These are phyloP conservation scores for Amphipoea oculea DNA, from an alignment of 2,888 invertebrate genomes.

Conservation along the genomic window DNA sequence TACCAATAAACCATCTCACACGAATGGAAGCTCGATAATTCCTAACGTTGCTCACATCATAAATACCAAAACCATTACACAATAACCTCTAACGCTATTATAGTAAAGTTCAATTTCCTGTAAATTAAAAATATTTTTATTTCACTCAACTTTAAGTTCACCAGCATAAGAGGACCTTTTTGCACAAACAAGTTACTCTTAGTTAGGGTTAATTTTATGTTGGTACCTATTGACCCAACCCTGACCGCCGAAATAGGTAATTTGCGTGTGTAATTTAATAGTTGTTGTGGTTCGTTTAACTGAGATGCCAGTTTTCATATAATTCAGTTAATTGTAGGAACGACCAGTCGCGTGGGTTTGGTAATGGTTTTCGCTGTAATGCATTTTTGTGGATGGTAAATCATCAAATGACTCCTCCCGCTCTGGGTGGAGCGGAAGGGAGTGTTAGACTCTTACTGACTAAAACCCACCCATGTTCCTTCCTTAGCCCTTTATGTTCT, in stretches of 20 bases:
- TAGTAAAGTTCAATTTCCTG: constrained; percentile 72
- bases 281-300: constrained; percentile 64
- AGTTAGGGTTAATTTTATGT: constrained; percentile 55
- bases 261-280: constrained; percentile 81
- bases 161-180: constrained; percentile 66
- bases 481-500: too few species aligned
- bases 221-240: constrained; percentile 77
- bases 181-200: neutral
- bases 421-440: too few species aligned
- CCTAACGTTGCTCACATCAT: constrained; percentile 42
- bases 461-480: too few species aligned
- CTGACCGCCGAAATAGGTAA: constrained; percentile 82
- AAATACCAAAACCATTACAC: constrained; percentile 49
- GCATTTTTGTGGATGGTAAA: neutral
- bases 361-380: constrained; percentile 14
- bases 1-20: constrained; percentile 40
- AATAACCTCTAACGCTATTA: constrained; percentile 52
- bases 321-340: constrained; percentile 69
- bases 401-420: too few species aligned
- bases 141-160: constrained; percentile 48
- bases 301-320: constrained; percentile 71
- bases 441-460: too few species aligned
- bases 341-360: constrained; percentile 43
- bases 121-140: constrained; percentile 60
- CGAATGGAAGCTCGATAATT: constrained; percentile 51